phyloP scores from a whole-genome alignment of 2,888 invertebrate species.

The Escarpia spicata region DNA sequence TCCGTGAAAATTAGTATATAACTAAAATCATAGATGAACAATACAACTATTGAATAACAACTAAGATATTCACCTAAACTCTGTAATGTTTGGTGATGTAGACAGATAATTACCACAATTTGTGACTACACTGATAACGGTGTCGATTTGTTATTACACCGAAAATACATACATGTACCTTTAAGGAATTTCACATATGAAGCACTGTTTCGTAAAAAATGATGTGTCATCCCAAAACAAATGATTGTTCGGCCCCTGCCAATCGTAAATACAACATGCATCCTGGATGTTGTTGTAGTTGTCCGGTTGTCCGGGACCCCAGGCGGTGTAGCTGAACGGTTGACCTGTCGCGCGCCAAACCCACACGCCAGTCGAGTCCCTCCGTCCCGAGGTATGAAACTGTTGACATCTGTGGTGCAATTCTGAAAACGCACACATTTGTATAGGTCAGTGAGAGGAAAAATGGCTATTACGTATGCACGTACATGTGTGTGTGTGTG shows the following conservation, averaged over 20 bases:
- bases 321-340: background rate
- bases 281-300: background rate
- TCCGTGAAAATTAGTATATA: too few species aligned
- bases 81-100: too few species aligned
- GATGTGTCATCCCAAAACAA: background rate
- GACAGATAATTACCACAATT: too few species aligned
- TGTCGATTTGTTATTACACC: background rate
- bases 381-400: background rate
- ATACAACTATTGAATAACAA: too few species aligned
- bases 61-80: too few species aligned
- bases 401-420: too few species aligned
- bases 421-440: too few species aligned
- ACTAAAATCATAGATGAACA: too few species aligned
- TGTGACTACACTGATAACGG: too few species aligned
- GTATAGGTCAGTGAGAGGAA: too few species aligned
- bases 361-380: background rate
- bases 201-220: background rate
- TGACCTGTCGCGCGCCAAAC: background rate
- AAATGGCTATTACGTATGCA: too few species aligned
- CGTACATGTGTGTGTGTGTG: too few species aligned
- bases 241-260: background rate
- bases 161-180: background rate
- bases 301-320: background rate
- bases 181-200: background rate
- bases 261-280: background rate